phyloP scores from a whole-genome alignment of 2,888 invertebrate species.

The Apomyelois bistriatella region DNA sequence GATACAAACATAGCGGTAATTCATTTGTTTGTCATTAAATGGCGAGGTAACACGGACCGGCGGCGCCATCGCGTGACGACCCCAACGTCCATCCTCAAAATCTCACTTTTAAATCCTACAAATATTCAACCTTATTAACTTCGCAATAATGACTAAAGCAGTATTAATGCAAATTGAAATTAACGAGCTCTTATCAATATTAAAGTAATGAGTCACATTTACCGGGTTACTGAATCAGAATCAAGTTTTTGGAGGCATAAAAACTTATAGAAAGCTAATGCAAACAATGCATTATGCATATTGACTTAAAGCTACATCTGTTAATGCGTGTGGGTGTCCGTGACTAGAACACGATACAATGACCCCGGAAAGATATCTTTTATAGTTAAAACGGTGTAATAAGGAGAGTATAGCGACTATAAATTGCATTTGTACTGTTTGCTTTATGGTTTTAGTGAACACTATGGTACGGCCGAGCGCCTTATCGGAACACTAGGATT shows the following conservation, averaged over 20 bases:
- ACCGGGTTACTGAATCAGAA: constrained; percentile 53
- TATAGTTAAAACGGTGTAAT: constrained; percentile 28
- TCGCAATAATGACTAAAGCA: not conserved
- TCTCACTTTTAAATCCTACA: constrained; percentile 10
- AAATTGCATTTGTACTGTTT: constrained; percentile 16
- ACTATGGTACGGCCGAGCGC: not conserved
- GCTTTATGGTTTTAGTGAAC: constrained; percentile 5
- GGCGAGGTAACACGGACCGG: constrained; percentile 51
- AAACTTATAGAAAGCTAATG: constrained; percentile 22
- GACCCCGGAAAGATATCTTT: constrained; percentile 56
- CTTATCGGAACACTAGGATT: not conserved
- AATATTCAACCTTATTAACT: not conserved
- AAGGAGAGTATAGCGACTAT: constrained; percentile 13
- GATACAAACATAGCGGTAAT: constrained; percentile 38
- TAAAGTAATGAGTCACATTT: constrained; percentile 72
- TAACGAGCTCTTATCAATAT: constrained; percentile 44
- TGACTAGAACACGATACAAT: constrained; percentile 37
- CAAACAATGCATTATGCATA: constrained; percentile 36
- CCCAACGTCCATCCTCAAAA: constrained; percentile 40
- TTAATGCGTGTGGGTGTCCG: constrained; percentile 52
- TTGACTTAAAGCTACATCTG: constrained; percentile 50
- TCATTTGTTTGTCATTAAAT: constrained; percentile 60
- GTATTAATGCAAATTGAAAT: constrained; percentile 7
- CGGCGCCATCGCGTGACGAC: constrained; percentile 67
- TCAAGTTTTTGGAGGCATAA: constrained; percentile 16